Percentiles rank a stretch among this genome's conserved stretches.
phyloP scores from a whole-genome alignment of 2,113 vertebrate genomes.

The Eidolon helvum region DNA sequence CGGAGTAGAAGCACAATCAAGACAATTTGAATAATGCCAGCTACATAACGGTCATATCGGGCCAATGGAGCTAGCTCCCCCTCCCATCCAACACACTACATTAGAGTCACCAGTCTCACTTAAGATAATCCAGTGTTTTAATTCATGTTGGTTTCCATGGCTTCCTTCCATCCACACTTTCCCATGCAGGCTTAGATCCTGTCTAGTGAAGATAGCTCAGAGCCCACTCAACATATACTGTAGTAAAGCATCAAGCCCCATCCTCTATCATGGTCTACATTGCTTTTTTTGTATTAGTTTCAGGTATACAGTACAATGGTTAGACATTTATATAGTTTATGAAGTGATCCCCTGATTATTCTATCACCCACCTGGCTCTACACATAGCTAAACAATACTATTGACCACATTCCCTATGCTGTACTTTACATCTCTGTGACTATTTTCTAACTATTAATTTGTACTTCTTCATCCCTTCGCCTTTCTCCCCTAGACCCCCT shows the following conservation, averaged over 20 bases:
- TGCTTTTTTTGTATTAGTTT: too few species aligned
- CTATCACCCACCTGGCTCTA: too few species aligned
- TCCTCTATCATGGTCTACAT: neutral
- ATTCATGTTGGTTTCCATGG: neutral
- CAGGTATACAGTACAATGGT: too few species aligned
- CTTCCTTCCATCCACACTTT: neutral
- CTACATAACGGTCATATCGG: neutral
- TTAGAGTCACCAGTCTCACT: neutral
- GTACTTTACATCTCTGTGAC: too few species aligned
- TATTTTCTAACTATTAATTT: too few species aligned
- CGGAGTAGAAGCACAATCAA: neutral
- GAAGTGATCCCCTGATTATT: too few species aligned
- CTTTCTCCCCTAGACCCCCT: too few species aligned
- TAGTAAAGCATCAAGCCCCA: neutral
- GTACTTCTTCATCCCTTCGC: too few species aligned
- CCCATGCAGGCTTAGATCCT: neutral
- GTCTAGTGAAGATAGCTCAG: neutral
- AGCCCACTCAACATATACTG: neutral
- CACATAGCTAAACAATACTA: too few species aligned
- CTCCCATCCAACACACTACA: neutral
- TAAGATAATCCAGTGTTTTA: neutral
- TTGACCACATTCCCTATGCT: too few species aligned
- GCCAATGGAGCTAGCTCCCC: neutral
- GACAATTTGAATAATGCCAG: neutral
- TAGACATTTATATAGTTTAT: too few species aligned